A percentile compares a stretch with the other conserved stretches of the same genome.
Evolutionary conservation across 1,140 invertebrate species (phyloP).

Genomic region (Heliconius eleuchia): DNA sequence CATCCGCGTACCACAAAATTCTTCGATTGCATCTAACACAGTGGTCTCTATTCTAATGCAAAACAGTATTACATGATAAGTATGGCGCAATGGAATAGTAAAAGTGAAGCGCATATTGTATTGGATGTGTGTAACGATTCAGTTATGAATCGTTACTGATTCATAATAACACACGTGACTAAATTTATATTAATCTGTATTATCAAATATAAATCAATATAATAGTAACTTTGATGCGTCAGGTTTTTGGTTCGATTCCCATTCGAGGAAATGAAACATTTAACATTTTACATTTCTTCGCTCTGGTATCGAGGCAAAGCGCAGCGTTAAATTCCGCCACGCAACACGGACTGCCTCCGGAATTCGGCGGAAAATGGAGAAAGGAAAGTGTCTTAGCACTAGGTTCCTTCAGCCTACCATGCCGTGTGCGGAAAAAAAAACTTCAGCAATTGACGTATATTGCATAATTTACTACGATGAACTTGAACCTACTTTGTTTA

Average conservation of each 20-base stretch:
- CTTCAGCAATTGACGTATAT: not conserved
- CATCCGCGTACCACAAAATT: slow-evolving; percentile 21
- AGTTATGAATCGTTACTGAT: slow-evolving; percentile 38
- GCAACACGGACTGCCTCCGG: no score
- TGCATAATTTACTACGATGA: no score
- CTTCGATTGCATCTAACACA: slow-evolving; percentile 30
- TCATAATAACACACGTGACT: slow-evolving; percentile 37
- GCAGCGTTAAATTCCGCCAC: no score
- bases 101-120: slow-evolving; percentile 49
- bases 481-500: no score
- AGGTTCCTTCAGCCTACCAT: no score
- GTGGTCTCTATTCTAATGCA: slow-evolving; percentile 35
- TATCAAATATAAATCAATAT: not conserved
- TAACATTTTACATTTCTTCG: no score
- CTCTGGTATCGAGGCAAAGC: no score
- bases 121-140: slow-evolving; percentile 27
- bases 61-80: slow-evolving; percentile 39
- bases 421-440: no score
- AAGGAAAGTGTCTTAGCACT: no score
- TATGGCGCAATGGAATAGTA: slow-evolving; percentile 53
- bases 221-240: not conserved
- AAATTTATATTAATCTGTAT: slow-evolving; percentile 15
- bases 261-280: no score
- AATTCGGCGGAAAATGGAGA: no score
- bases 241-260: no score